phyloP scores from a whole-genome alignment of 2,113 vertebrate genomes.

The Zosterops lateralis region DNA sequence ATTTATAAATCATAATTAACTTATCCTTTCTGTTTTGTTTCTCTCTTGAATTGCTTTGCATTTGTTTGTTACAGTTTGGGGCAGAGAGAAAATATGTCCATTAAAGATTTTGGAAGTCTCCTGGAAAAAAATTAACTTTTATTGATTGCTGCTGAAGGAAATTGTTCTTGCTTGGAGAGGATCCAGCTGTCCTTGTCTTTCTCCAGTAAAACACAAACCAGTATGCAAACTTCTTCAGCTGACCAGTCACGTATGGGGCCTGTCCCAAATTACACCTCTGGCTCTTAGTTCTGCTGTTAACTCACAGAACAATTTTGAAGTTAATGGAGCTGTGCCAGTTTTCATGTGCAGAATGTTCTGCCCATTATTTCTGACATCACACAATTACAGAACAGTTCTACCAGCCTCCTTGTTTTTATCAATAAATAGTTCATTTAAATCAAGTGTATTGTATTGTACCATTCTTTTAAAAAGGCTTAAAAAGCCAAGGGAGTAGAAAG shows the following conservation, averaged over 20 bases:
- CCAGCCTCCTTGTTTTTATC: slow-evolving; percentile 43
- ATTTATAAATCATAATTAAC: slow-evolving; percentile 71
- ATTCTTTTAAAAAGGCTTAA: slow-evolving; percentile 44
- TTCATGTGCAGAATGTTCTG: background rate
- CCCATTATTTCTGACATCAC: background rate
- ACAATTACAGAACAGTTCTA: background rate
- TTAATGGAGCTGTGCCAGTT: background rate
- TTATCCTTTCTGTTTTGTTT: slow-evolving; percentile 46
- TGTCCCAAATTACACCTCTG: background rate
- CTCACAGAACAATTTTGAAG: background rate
- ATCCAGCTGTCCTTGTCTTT: background rate
- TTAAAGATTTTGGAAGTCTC: background rate
- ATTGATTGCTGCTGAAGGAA: background rate
- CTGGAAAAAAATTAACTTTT: background rate
- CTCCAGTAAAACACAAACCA: background rate
- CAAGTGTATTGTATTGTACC: slow-evolving; percentile 46
- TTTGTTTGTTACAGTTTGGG: background rate
- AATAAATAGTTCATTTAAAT: slow-evolving; percentile 54
- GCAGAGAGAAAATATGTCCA: background rate
- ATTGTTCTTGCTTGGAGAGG: background rate
- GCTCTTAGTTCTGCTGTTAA: background rate
- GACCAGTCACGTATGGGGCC: background rate
- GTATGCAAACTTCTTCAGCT: background rate
- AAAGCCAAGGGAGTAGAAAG: slow-evolving; percentile 54
- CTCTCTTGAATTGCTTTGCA: slow-evolving; percentile 53